Conservation (phyloP, 1,140 invertebrate species). For the Tribolium madens region DNA sequence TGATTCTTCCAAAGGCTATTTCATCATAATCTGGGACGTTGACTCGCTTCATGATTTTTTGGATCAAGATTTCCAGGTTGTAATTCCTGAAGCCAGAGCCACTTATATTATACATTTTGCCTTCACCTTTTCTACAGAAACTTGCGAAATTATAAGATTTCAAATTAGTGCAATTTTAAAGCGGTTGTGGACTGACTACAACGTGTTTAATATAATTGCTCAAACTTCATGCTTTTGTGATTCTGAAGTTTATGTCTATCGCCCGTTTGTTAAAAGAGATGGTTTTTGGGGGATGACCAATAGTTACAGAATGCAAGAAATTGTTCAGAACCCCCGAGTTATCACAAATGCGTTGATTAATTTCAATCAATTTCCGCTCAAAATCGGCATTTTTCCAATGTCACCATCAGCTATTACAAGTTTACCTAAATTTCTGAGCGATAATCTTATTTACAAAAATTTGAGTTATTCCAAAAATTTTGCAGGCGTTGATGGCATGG, state of each 20-base stretch:
- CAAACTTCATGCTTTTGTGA: not conserved
- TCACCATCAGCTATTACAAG: not conserved
- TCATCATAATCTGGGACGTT: slow-evolving; percentile 3
- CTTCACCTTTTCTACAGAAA: too few relatives aligned
- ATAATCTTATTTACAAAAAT: slow-evolving; percentile 43
- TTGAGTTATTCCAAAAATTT: slow-evolving; percentile 39
- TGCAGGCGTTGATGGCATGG: slow-evolving; percentile 59
- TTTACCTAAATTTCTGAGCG: slow-evolving; percentile 5
- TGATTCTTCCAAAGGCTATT: not conserved
- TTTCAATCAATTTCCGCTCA: slow-evolving; percentile 6
- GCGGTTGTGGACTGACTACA: not conserved
- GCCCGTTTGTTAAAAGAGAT: not conserved
- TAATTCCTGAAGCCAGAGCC: too few relatives aligned
- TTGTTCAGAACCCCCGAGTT: not conserved
- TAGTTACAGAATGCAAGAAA: not conserved
- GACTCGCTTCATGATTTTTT: not conserved
- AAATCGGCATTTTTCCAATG: not conserved
- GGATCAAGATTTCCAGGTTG: too few relatives aligned
- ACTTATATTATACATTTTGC: too few relatives aligned
- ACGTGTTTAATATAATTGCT: not conserved
- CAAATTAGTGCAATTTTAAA: not conserved
- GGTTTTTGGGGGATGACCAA: not conserved
- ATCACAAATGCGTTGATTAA: not conserved
- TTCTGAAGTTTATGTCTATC: not conserved
- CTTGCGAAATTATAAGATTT: not conserved